Base-by-base conservation (phyloP, 2,113 vertebrate genomes). In the Eidolon helvum region DNA sequence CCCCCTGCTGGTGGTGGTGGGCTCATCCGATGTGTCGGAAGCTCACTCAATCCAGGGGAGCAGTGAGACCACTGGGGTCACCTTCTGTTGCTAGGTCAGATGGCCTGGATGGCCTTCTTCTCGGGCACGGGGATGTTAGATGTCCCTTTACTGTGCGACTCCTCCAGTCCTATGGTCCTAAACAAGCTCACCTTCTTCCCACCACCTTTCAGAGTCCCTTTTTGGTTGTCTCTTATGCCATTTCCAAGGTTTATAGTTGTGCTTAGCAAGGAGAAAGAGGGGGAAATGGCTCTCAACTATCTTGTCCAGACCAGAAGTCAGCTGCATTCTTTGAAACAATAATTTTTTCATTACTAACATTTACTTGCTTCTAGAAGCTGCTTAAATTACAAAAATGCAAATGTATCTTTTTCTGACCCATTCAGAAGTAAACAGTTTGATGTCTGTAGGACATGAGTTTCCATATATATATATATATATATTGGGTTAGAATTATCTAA, bases 371-470 rank as follows among this genome's bases (percentile, higher is more conserved):
- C 38, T 24, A 38, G 45, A 89, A 89, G 6, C 45, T 68, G 35
- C 16, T 85, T 79, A n/a, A 2, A 30, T 63, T 78, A 59, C 15
- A 72, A 92, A 95, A 38, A 66, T 33, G 33, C 6, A 80, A 80
- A 33, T 38, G 22, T 50, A 48, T 2, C 61, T 95, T 83, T 79
- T 79, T 48, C 40, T 61, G 22, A 91, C 35, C 9, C 10, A 69
- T 63, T 71, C 68, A 48, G 53, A 83, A 71, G 88, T 26, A 35
- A 12, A 68, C 22, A 69, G 33, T 55, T 83, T 77, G 35, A 45
- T 63, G 38, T 94, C 30, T 80, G 24, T 3, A 55, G 4, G 4
- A 45, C 7, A 14, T 28, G 18, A 12, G 5, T 10, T 65, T 63
- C 33, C 21, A 50, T 50, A 28, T 1, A 11, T 0, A 28, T 12